Conservation (phyloP, 2,797 vertebrate species). For the Pseudochaenichthys georgianus region DNA sequence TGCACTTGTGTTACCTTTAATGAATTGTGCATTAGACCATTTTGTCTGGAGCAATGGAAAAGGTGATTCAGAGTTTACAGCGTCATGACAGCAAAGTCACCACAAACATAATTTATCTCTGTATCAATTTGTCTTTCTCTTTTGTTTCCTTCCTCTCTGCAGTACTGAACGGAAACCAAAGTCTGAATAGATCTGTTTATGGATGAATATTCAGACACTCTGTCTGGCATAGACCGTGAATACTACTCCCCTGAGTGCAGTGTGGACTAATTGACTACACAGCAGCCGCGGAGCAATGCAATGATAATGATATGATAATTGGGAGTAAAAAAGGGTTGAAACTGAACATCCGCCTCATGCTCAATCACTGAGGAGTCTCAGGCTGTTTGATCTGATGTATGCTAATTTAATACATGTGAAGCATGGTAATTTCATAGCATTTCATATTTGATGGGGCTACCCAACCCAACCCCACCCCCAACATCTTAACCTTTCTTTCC, state of each 20-base stretch:
- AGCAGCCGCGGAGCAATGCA: conserved; percentile 46
- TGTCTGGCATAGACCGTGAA: conserved; percentile 44
- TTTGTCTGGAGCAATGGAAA: neutral
- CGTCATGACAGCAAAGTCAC: neutral
- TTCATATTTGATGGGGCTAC: conserved; percentile 57
- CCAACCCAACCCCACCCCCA: conserved; percentile 8
- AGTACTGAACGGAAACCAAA: neutral
- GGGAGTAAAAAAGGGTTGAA: conserved; percentile 74
- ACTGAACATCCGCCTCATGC: conserved; percentile 71
- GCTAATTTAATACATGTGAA: conserved; percentile 77
- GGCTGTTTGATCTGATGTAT: conserved; percentile 80
- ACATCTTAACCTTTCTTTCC: conserved; percentile 59
- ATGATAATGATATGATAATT: conserved; percentile 82
- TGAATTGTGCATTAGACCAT: neutral
- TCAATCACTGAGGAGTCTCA: conserved; percentile 68
- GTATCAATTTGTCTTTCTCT: conserved; percentile 1
- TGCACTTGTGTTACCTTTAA: neutral
- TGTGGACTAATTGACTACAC: conserved; percentile 65
- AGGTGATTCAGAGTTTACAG: conserved; percentile 27
- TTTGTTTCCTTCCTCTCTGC: neutral
- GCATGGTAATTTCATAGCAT: conserved; percentile 76
- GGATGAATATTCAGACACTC: conserved; percentile 34
- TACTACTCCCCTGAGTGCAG: conserved; percentile 57
- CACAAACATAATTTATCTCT: neutral
- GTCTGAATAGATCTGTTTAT: neutral